Evolutionary conservation across 2,888 invertebrate species (phyloP).

Genomic region (Cantharis nigra): DNA sequence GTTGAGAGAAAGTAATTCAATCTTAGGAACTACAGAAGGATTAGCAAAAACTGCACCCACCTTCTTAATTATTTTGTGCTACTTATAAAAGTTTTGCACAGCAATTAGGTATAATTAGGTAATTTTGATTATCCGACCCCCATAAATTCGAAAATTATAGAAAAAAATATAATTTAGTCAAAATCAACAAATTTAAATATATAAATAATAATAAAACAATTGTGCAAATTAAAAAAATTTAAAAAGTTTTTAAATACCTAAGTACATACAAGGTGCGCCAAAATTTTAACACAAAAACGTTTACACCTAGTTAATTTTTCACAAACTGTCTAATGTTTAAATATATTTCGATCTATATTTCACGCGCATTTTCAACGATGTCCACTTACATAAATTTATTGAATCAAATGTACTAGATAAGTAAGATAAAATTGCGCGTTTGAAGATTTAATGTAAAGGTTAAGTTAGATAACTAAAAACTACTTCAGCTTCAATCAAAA

Average conservation of each 20-base stretch:
- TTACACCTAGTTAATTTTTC: background rate
- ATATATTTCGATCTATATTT: background rate
- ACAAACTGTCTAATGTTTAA: background rate
- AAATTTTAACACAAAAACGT: background rate
- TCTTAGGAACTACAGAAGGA: background rate
- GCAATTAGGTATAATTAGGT: too few species aligned
- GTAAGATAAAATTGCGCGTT: background rate
- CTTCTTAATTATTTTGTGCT: background rate
- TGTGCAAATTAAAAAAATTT: background rate
- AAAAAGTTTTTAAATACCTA: background rate
- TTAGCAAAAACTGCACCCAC: background rate
- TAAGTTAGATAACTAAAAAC: background rate
- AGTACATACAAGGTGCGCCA: background rate
- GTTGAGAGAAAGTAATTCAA: too few species aligned
- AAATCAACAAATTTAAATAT: too few species aligned
- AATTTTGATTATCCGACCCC: too few species aligned
- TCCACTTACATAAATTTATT: background rate
- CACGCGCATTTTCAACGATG: background rate
- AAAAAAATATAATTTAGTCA: too few species aligned
- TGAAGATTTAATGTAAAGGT: background rate
- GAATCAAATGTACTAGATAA: background rate
- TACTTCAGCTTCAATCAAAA: background rate
- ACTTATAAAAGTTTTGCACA: background rate
- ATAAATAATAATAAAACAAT: too few species aligned
- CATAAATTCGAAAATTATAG: too few species aligned